phyloP scores from a whole-genome alignment of 1,140 invertebrate genomes.

The Bombus haemorrhoidalis region DNA sequence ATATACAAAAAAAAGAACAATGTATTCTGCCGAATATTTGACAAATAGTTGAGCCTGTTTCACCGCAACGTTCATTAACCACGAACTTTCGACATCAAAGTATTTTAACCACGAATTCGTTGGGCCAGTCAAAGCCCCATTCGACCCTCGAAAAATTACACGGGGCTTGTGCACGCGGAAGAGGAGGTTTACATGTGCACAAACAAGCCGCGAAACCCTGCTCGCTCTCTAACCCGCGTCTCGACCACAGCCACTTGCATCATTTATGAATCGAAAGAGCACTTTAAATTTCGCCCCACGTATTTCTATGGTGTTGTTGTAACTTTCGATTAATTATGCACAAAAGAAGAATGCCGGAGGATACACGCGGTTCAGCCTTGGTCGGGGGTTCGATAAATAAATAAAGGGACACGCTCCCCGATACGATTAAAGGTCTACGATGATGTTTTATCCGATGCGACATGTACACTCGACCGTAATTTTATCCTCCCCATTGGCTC shows the following conservation, averaged over 20 bases:
- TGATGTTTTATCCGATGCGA: slow-evolving; percentile 16
- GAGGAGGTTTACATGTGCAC: background rate
- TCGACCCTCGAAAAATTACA: slow-evolving; percentile 12
- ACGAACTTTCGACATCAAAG: background rate
- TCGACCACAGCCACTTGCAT: slow-evolving; percentile 16
- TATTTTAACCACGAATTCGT: background rate
- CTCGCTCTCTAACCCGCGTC: background rate
- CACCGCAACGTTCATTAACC: background rate
- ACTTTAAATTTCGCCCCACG: slow-evolving; percentile 23
- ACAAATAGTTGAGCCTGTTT: background rate
- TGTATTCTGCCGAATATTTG: background rate
- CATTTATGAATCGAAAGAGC: slow-evolving; percentile 35
- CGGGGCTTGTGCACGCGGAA: background rate
- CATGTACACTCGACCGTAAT: slow-evolving; percentile 9
- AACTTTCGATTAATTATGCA: slow-evolving; percentile 44
- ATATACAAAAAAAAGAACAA: background rate
- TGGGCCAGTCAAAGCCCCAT: background rate
- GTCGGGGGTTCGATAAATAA: slow-evolving; percentile 14
- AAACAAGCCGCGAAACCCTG: background rate
- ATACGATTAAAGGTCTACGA: slow-evolving; percentile 26
- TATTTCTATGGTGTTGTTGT: slow-evolving; percentile 8
- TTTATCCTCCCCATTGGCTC: background rate
- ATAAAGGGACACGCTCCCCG: background rate
- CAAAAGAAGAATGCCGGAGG: slow-evolving; percentile 17
- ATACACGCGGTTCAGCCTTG: background rate